phyloP scores from a whole-genome alignment of 2,888 invertebrate genomes.

The Hoplodrina blanda region DNA sequence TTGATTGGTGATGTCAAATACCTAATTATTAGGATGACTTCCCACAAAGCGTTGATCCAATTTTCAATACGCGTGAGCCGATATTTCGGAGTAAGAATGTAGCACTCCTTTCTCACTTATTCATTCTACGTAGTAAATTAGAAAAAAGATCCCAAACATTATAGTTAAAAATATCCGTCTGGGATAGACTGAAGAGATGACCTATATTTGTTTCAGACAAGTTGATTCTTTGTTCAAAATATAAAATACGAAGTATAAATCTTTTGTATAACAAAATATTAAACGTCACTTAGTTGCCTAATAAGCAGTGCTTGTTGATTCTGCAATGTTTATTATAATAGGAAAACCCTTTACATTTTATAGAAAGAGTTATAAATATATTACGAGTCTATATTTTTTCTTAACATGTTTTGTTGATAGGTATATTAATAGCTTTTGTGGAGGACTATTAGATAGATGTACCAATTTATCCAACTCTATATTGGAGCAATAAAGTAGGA shows the following conservation, averaged over 20 bases:
- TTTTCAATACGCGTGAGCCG: neutral
- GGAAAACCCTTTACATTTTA: slow-evolving; percentile 42
- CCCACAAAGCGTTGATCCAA: neutral
- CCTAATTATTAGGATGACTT: neutral
- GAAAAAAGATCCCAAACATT: neutral
- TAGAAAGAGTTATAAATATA: slow-evolving; percentile 45
- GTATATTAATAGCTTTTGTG: slow-evolving; percentile 53
- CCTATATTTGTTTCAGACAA: slow-evolving; percentile 21
- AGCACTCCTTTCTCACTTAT: too few species aligned
- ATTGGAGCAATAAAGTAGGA: neutral
- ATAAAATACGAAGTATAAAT: slow-evolving; percentile 16
- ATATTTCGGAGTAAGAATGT: neutral
- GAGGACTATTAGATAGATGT: slow-evolving; percentile 43
- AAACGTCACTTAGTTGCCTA: slow-evolving; percentile 19
- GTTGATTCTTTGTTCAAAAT: slow-evolving; percentile 10
- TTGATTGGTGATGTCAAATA: too few species aligned
- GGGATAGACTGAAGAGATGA: slow-evolving; percentile 51
- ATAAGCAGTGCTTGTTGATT: slow-evolving; percentile 43
- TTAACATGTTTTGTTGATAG: slow-evolving; percentile 45
- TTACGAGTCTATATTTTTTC: slow-evolving; percentile 57
- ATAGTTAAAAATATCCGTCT: slow-evolving; percentile 14
- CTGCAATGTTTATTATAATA: slow-evolving; percentile 43
- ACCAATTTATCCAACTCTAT: slow-evolving; percentile 34
- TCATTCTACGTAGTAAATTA: slow-evolving; percentile 5
- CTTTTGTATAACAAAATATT: slow-evolving; percentile 20